Evolutionary conservation across 2,797 vertebrate genomes (phyloP).

Genomic region (Sarcoramphus papa): DNA sequence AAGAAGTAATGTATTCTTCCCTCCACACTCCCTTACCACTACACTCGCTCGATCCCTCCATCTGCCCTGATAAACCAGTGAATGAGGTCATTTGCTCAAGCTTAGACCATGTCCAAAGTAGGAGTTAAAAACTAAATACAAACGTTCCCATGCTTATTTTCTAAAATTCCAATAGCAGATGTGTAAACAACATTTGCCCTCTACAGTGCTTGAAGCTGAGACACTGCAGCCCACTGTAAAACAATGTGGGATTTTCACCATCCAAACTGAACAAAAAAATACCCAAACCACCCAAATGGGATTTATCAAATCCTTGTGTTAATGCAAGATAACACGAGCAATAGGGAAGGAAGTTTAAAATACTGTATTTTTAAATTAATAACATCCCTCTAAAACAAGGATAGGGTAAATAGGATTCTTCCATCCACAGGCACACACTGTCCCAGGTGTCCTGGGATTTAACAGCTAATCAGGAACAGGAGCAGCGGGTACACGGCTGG

Average conservation of each 20-base stretch:
- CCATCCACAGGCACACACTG: background rate
- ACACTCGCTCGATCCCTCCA: fast-evolving
- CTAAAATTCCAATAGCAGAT: background rate
- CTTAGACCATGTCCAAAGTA: background rate
- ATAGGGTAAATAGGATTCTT: background rate
- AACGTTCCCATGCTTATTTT: background rate
- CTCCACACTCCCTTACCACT: background rate
- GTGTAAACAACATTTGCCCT: background rate
- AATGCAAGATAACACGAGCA: background rate
- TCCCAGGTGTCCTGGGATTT: background rate
- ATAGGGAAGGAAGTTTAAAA: background rate
- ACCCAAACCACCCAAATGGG: background rate
- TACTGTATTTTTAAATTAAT: background rate
- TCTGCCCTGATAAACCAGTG: background rate
- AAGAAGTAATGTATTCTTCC: background rate
- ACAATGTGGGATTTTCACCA: background rate
- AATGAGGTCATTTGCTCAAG: background rate
- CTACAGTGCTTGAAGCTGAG: background rate
- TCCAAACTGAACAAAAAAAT: background rate
- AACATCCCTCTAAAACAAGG: background rate
- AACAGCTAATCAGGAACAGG: background rate
- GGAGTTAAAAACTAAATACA: background rate
- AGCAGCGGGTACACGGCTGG: background rate
- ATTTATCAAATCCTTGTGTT: background rate
- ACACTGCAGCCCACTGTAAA: background rate